Conservation (phyloP, 2,113 vertebrate species). For the Aphyosemion australe region DNA sequence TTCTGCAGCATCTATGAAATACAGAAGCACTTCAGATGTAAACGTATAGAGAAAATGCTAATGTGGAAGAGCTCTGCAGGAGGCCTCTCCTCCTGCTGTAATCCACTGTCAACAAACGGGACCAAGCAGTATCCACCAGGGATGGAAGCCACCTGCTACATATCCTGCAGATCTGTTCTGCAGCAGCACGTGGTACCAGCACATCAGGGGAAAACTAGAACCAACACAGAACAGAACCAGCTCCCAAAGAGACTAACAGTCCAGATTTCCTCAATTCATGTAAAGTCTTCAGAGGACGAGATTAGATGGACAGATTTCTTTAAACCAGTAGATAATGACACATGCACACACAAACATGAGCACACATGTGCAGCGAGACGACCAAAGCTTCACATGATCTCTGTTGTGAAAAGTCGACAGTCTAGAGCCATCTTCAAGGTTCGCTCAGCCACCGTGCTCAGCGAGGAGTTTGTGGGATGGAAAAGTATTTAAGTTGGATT, state of each 20-base stretch:
- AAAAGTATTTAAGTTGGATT: conserved; percentile 74
- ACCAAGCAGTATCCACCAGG: conserved; percentile 44
- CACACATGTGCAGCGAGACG: conserved; percentile 38
- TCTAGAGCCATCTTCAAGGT: conserved; percentile 67
- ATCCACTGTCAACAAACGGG: conserved; percentile 46
- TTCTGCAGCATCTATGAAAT: no score
- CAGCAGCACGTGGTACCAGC: conserved; percentile 20
- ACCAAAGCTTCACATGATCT: conserved; percentile 63
- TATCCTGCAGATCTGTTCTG: conserved; percentile 60
- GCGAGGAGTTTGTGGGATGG: conserved; percentile 69
- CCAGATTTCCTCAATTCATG: neutral
- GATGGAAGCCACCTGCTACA: conserved; percentile 60
- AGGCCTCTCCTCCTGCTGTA: conserved; percentile 15
- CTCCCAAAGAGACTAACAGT: conserved; percentile 36
- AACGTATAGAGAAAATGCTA: neutral
- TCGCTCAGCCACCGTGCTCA: conserved; percentile 58
- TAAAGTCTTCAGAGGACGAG: no score
- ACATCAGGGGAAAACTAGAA: conserved; percentile 20
- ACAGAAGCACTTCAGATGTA: no score
- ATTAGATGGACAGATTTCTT: neutral
- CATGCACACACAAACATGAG: conserved; percentile 31
- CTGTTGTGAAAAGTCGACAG: conserved; percentile 53
- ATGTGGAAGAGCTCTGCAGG: conserved; percentile 10
- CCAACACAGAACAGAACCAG: conserved; percentile 20
- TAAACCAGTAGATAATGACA: conserved; percentile 26